These are phyloP conservation scores for Tamias sibiricus DNA, from an alignment of 2,113 vertebrate genomes.

Conservation along the genomic window DNA sequence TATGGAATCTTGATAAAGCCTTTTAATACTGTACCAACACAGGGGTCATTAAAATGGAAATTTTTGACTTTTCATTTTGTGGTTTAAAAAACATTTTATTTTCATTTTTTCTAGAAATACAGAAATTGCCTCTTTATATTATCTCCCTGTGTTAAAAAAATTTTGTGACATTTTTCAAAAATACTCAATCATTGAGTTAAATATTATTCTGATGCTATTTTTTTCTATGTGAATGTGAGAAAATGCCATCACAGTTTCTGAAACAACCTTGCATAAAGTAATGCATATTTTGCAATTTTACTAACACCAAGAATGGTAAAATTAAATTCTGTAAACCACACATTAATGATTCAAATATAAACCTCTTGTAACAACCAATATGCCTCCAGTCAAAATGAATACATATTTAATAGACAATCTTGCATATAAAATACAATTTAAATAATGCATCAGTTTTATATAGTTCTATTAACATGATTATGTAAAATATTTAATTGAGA, in stretches of 20 bases:
- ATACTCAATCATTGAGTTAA: background rate
- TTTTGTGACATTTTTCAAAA: background rate
- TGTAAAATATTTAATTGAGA: background rate
- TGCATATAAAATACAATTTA: background rate
- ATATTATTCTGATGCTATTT: background rate
- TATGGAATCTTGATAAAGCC: background rate
- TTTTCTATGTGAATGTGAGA: background rate
- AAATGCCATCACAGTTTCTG: background rate
- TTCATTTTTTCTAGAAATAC: background rate
- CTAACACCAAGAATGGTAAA: background rate
- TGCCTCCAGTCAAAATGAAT: background rate
- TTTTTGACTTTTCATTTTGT: background rate
- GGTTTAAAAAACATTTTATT: background rate
- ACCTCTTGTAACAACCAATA: slow-evolving; percentile 16
- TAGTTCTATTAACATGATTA: background rate
- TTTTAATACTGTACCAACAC: background rate
- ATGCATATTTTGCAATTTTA: background rate
- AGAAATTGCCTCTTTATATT: background rate
- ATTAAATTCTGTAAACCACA: background rate
- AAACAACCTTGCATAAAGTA: background rate
- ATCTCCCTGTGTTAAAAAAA: background rate
- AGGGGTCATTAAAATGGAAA: background rate
- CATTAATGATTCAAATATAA: background rate
- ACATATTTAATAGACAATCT: slow-evolving; percentile 10
- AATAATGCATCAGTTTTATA: background rate